Evolutionary conservation across 2,113 vertebrate species (phyloP).

Genomic region (Irena cyanogastra): DNA sequence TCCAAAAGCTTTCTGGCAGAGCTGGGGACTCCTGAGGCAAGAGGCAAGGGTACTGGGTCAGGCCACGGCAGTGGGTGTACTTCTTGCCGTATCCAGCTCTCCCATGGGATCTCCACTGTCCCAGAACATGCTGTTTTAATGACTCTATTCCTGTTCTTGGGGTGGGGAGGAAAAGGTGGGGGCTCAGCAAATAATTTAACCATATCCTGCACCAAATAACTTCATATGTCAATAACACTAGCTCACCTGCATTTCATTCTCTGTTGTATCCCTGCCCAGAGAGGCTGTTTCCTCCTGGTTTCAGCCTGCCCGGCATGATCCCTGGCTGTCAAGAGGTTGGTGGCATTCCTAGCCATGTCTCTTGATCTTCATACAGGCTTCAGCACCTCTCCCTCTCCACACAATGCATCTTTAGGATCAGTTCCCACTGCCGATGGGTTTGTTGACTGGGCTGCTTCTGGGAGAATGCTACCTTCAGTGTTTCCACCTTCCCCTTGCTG

Average conservation of each 20-base stretch:
- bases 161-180: slow-evolving; percentile 62
- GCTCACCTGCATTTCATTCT: background rate
- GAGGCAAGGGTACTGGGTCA: background rate
- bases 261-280: background rate
- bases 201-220: background rate
- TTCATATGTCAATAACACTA: background rate
- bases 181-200: slow-evolving; percentile 22
- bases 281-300: background rate
- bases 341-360: background rate
- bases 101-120: background rate
- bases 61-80: rapidly evolving
- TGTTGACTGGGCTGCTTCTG: background rate
- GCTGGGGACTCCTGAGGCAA: background rate
- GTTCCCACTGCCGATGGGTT: background rate
- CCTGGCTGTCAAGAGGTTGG: background rate
- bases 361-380: background rate
- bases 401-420: rapidly evolving
- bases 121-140: slow-evolving; percentile 53
- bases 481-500: background rate
- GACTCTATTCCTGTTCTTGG: slow-evolving; percentile 45
- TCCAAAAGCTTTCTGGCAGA: background rate
- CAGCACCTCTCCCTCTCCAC: background rate
- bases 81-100: background rate
- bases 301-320: background rate
- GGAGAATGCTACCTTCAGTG: background rate